Base-by-base conservation (phyloP, 2,888 invertebrate genomes). In the Germaria angustata region DNA sequence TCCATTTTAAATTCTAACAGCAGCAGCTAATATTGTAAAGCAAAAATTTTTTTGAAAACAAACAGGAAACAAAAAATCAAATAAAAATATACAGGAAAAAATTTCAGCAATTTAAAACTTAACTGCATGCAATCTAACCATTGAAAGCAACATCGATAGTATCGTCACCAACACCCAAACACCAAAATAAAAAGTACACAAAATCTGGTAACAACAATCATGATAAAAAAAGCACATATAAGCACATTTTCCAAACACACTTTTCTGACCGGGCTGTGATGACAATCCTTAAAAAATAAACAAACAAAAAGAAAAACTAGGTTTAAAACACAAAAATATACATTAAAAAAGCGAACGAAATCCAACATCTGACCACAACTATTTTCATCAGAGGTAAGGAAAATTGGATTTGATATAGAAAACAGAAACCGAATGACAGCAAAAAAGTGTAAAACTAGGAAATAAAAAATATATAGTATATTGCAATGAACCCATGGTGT, bases 21-120 rank as follows among this genome's bases (percentile, higher is more conserved):
- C 61, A 61, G 28, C 11, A 44, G 34, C 34, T 20, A 44, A 32
- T 63, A 0, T 13, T 49, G 6, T 15, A 41, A 41, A 68, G 1
- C 24, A 55, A 36, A 36, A 20, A 28, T 28, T 28, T 28, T 28
- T n/a, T n/a, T 44, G 4, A 9, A 55, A 17, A 32, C 3, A 39
- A 46, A 6, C 1, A 28, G 9, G 17, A 51, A 17, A 32, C 20
- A 8, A 15, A 51, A 63, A 7, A 34, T 61, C 41, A 73, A 41
- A 20, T 9, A 73, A 53, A 73, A 41, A 20, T 9, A n/a, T 11
- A 13, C 9, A 32, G 36, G 59, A 55, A 34, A 71, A 53, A 75
- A 61, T 22, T 86, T 85, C 87, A 87, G 87, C 89, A 88, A 88
- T 88, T 89, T 89, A 86, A 89, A 81, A 87, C 88, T 88, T 85